Percentiles rank a stretch among this genome's conserved stretches.
phyloP scores from a whole-genome alignment of 2,888 invertebrate species.

The Colostygia pectinataria region DNA sequence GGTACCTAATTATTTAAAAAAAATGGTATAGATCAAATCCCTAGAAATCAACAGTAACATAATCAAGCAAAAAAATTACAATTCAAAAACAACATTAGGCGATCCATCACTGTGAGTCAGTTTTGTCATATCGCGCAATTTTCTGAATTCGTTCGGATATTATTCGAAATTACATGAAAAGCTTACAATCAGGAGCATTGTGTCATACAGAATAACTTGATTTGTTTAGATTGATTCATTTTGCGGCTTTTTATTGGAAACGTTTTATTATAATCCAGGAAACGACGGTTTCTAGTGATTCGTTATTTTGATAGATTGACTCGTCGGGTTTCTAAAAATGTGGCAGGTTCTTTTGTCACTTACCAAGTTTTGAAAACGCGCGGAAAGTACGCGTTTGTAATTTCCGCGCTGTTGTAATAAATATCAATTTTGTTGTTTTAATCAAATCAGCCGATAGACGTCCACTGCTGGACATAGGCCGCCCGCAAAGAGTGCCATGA shows the following conservation, averaged over 20 bases:
- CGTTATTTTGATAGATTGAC: conserved; percentile 31
- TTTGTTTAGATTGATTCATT: conserved; percentile 75
- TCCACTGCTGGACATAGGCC: too few relatives aligned
- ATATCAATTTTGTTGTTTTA: too few relatives aligned
- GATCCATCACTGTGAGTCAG: conserved; percentile 59
- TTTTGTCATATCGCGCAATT: conserved; percentile 62
- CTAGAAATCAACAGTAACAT: too few relatives aligned
- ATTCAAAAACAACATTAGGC: conserved; percentile 12
- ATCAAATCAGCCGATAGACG: too few relatives aligned
- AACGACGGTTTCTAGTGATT: conserved; percentile 38
- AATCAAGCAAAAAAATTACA: too few relatives aligned
- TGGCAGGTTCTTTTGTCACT: neutral
- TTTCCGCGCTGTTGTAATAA: too few relatives aligned
- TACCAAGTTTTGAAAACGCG: too few relatives aligned
- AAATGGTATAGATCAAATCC: too few relatives aligned
- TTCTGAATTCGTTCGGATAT: conserved; percentile 57
- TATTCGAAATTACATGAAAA: conserved; percentile 53
- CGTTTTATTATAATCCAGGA: conserved; percentile 54
- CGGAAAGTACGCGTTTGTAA: too few relatives aligned
- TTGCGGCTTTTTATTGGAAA: conserved; percentile 40
- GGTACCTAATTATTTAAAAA: too few relatives aligned
- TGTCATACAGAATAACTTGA: conserved; percentile 52
- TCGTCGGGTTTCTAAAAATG: neutral
- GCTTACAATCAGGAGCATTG: conserved; percentile 67
- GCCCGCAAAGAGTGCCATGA: too few relatives aligned